Conservation (phyloP, 2,888 invertebrate species). For the Melolontha melolontha region DNA sequence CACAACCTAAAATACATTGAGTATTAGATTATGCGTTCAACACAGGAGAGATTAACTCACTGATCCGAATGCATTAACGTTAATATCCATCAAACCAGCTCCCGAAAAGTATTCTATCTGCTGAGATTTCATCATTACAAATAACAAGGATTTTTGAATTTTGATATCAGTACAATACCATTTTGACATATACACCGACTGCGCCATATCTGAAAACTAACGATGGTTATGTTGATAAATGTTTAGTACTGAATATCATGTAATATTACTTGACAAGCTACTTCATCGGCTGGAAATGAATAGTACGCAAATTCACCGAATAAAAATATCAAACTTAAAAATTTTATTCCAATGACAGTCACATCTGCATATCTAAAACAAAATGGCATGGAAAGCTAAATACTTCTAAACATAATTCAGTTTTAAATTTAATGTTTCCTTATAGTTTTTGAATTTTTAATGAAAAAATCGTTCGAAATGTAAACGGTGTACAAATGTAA, state of each 20-base stretch:
- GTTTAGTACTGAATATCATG: too few relatives aligned
- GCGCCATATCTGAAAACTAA: constrained; percentile 9
- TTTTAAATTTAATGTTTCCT: too few relatives aligned
- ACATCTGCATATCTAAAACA: background rate
- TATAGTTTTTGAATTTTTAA: too few relatives aligned
- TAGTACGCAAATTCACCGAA: constrained; percentile 32
- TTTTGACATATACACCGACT: constrained; percentile 28
- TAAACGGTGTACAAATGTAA: too few relatives aligned
- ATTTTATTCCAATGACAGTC: background rate
- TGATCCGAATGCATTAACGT: constrained; percentile 29
- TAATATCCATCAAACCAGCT: constrained; percentile 33
- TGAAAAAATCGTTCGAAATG: too few relatives aligned
- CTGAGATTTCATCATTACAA: constrained; percentile 36
- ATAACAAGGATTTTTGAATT: constrained; percentile 23
- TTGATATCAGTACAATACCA: constrained; percentile 22
- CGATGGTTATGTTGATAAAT: too few relatives aligned
- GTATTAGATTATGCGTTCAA: too few relatives aligned
- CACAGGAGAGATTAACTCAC: background rate
- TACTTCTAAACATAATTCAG: too few relatives aligned
- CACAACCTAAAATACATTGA: too few relatives aligned
- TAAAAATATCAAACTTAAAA: constrained; percentile 2
- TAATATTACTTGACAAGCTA: constrained; percentile 18
- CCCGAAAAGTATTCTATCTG: constrained; percentile 15
- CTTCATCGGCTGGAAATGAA: constrained; percentile 34
- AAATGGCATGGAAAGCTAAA: too few relatives aligned